Percentiles rank a stretch among this genome's conserved stretches.
Conservation (phyloP, 2,113 vertebrate genomes). For the Leptobrachium leishanense region DNA sequence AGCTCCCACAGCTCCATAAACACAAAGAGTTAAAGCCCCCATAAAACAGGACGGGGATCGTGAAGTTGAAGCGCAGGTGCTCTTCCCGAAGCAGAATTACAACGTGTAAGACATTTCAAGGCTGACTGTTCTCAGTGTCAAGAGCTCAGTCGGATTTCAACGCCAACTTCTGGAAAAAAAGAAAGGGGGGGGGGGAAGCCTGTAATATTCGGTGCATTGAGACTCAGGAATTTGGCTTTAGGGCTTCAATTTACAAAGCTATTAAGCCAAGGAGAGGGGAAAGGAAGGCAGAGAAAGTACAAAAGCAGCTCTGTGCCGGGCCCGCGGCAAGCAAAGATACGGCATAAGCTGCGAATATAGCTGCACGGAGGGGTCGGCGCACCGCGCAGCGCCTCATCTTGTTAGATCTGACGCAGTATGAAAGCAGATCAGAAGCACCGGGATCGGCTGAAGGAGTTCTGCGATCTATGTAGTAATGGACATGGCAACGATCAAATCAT, state of each 20-base stretch:
- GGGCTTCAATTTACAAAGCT: constrained; percentile 40
- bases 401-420: too few species aligned
- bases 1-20: too few species aligned
- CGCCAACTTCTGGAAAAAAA: constrained; percentile 20
- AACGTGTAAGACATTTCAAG: neutral
- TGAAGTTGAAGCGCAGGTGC: neutral
- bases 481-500: too few species aligned
- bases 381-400: too few species aligned
- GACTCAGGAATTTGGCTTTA: constrained; percentile 29
- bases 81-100: neutral
- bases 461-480: too few species aligned
- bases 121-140: neutral
- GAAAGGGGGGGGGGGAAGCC: neutral
- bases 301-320: constrained; percentile 21
- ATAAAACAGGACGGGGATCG: neutral
- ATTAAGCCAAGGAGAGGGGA: constrained; percentile 32
- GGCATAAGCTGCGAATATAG: constrained; percentile 9
- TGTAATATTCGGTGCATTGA: constrained; percentile 20
- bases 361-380: neutral
- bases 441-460: too few species aligned
- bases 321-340: constrained; percentile 14
- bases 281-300: constrained; percentile 10
- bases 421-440: too few species aligned
- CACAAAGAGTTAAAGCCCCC: too few species aligned
- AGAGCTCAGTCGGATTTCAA: constrained; percentile 3